Evolutionary conservation across 2,797 vertebrate species (phyloP), one percentile per base, ranked within the genome.

Genomic region (Ambastaia sidthimunki): DNA sequence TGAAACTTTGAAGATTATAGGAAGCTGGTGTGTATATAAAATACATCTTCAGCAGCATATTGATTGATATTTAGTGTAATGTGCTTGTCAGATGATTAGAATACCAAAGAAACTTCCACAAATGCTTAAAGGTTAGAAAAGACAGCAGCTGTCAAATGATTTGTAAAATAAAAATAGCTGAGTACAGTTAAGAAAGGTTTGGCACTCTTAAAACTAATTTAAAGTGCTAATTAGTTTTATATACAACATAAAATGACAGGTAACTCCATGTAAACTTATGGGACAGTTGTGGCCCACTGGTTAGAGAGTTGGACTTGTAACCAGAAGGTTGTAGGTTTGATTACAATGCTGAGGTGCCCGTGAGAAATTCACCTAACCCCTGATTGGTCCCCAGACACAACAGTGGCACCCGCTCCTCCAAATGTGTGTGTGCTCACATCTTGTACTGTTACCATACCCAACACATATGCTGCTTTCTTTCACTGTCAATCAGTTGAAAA

Each of bases 151-250:
- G 15, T 6, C 34, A 67, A 52, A 76, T 25, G 13, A 55, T n/a
- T 52, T 3, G 5, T 25, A 54, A 25, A 66, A 76, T 37, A 65
- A 54, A 0, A 54, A 3, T 52, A 2, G n/a, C 62, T n/a, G 48
- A 67, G 25, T 25, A 13, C 1, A 60, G 57, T 15, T 21, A 54
- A 25, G 13, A 52, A n/a, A n/a, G n/a, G 2, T 59, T 48, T 65
- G 25, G 4, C n/a, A 3, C 1, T 28, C 25, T 4, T n/a, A n/a
- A n/a, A n/a, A n/a, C 34, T 3, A 6, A 37, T 37, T 76, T 76
- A 41, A 76, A 67, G 50, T 76, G 50, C 21, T 44, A 28, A 31
- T 76, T 25, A 13, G 25, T 52, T 74, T 63, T 15, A 50, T 4
- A 76, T 54, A 31, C 6, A 21, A 48, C 3, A 63, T 52, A 52